phyloP scores from a whole-genome alignment of 1,140 invertebrate genomes.

The Drosophila ficusphila region DNA sequence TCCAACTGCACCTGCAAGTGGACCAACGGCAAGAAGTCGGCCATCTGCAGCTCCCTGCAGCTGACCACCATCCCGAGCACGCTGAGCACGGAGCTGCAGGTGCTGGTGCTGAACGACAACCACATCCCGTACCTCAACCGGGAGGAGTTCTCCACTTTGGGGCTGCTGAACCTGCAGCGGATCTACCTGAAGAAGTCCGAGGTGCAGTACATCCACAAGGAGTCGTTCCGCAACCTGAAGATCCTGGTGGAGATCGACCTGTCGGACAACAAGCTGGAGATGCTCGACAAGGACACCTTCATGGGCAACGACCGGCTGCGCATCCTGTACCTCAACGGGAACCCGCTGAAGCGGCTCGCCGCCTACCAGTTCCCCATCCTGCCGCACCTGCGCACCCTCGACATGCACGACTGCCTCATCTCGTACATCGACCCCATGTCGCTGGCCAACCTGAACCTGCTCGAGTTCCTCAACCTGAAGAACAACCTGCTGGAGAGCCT shows the following conservation, averaged over 20 bases:
- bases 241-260: constrained; percentile 95
- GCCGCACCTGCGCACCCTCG: constrained; percentile 89
- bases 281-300: constrained; percentile 90
- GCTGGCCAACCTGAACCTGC: constrained; percentile 87
- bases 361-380: constrained; percentile 89
- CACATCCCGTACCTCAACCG: constrained; percentile 90
- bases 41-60: constrained; percentile 90
- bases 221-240: constrained; percentile 93
- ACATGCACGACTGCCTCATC: constrained; percentile 91
- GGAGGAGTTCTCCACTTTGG: constrained; percentile 91
- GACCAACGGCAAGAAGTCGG: constrained; percentile 94
- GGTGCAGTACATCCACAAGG: constrained; percentile 90
- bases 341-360: constrained; percentile 88
- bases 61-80: constrained; percentile 90
- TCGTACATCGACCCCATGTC: constrained; percentile 89
- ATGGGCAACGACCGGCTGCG: constrained; percentile 89
- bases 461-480: constrained; percentile 90
- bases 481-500: constrained; percentile 89
- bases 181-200: constrained; percentile 91
- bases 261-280: constrained; percentile 89
- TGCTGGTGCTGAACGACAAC: constrained; percentile 93
- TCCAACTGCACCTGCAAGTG: constrained; percentile 94
- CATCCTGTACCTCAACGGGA: constrained; percentile 89
- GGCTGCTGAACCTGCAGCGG: constrained; percentile 92
- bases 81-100: constrained; percentile 93